A percentile compares a stretch with the other conserved stretches of the same genome.
These are phyloP conservation scores for Eutolmus rufibarbis DNA, from an alignment of 2,888 invertebrate species.

Conservation along the genomic window DNA sequence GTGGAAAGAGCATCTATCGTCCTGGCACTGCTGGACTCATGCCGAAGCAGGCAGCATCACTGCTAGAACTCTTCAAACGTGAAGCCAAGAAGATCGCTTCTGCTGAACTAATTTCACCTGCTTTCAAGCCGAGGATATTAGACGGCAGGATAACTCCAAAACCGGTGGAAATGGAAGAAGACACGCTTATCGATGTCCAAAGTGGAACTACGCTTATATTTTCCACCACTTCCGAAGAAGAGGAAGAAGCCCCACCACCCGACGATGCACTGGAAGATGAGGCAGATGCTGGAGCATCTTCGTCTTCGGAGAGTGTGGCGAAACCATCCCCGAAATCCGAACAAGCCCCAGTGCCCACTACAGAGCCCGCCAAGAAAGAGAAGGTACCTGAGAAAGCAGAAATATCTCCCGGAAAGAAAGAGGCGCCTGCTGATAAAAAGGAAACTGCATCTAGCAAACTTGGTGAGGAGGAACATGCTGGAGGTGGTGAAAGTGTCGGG, in stretches of 20 bases:
- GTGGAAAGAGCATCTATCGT: slow-evolving; percentile 56
- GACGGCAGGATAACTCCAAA: slow-evolving; percentile 51
- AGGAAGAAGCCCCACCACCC: slow-evolving; percentile 53
- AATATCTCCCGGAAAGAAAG: neutral
- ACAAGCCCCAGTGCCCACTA: neutral
- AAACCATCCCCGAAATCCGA: neutral
- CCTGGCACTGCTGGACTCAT: slow-evolving; percentile 74
- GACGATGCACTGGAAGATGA: slow-evolving; percentile 48
- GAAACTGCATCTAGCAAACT: neutral
- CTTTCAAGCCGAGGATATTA: slow-evolving; percentile 50
- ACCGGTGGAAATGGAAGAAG: slow-evolving; percentile 49
- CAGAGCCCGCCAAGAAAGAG: neutral
- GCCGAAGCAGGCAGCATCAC: slow-evolving; percentile 63
- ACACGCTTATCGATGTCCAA: slow-evolving; percentile 57
- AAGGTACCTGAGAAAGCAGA: neutral
- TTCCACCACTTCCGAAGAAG: slow-evolving; percentile 58
- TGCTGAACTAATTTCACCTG: slow-evolving; percentile 48
- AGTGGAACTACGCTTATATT: slow-evolving; percentile 55
- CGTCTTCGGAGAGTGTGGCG: slow-evolving; percentile 46
- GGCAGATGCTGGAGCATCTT: slow-evolving; percentile 51
- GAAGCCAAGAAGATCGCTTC: slow-evolving; percentile 52
- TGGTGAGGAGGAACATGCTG: neutral
- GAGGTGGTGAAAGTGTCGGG: neutral
- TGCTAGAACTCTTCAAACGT: slow-evolving; percentile 55
- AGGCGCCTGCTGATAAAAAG: neutral